These are phyloP conservation scores for Molossus alvarezi DNA, from an alignment of 2,797 vertebrate species.

Conservation along the genomic window DNA sequence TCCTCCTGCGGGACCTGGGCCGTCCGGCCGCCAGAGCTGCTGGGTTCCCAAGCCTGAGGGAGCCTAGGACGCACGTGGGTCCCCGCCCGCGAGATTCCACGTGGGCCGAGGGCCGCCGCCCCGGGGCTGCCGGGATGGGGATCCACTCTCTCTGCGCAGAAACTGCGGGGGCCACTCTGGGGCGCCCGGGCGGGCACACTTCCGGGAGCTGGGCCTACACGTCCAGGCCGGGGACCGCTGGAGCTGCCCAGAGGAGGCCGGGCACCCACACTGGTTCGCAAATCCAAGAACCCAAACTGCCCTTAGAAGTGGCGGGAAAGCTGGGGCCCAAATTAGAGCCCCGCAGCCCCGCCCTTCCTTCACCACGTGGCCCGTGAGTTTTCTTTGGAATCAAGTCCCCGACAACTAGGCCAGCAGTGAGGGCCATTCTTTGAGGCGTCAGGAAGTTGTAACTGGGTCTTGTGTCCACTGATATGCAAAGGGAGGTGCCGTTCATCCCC, in stretches of 20 bases:
- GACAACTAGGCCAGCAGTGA: not conserved
- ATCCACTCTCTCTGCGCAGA: not conserved
- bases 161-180: not conserved
- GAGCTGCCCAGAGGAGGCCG: accelerated
- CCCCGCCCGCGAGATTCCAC: not conserved
- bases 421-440: not conserved
- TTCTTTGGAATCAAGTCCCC: not conserved
- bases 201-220: not conserved
- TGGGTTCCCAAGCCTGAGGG: not conserved
- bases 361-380: not conserved
- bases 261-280: not conserved
- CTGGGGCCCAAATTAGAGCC: too few relatives aligned
- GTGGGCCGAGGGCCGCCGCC: not conserved
- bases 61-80: not conserved
- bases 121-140: not conserved
- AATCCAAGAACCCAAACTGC: not conserved
- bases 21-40: not conserved
- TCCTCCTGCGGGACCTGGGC: not conserved
- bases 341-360: not conserved
- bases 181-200: not conserved
- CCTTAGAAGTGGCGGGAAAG: not conserved
- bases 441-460: not conserved
- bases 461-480: not conserved
- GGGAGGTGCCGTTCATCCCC: accelerated
- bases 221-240: not conserved